These are phyloP conservation scores for Anguilla megastoma DNA, from an alignment of 2,797 vertebrate genomes.

Conservation along the genomic window DNA sequence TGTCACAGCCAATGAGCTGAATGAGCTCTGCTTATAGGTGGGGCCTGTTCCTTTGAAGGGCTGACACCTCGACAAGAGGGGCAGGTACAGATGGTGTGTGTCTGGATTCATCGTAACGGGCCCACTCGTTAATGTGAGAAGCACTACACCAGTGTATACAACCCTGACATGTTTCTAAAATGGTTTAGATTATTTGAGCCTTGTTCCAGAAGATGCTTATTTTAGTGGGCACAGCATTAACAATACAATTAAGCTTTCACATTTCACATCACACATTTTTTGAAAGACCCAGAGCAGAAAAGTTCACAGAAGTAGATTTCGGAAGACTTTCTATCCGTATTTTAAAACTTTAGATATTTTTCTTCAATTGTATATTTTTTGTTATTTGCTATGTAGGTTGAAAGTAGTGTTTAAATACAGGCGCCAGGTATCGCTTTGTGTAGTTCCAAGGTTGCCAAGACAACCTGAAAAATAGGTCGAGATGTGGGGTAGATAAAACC, in stretches of 20 bases:
- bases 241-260: slow-evolving; percentile 16
- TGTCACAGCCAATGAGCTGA: neutral
- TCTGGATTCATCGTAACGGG: neutral
- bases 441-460: slow-evolving; percentile 69
- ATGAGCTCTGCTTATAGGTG: neutral
- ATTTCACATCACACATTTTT: neutral
- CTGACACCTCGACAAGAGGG: neutral
- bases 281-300: neutral
- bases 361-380: slow-evolving; percentile 39
- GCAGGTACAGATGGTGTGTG: neutral
- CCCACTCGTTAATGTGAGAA: slow-evolving; percentile 4
- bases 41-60: neutral
- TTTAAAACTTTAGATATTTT: slow-evolving; percentile 45
- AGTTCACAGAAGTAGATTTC: slow-evolving; percentile 7
- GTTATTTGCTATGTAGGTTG: slow-evolving; percentile 42
- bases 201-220: slow-evolving; percentile 5
- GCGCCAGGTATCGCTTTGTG: slow-evolving; percentile 61
- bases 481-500: slow-evolving; percentile 73
- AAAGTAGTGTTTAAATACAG: slow-evolving; percentile 59
- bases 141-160: slow-evolving; percentile 6
- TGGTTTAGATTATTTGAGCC: neutral
- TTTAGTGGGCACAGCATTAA: slow-evolving; percentile 14
- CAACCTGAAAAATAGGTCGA: slow-evolving; percentile 73
- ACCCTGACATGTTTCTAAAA: slow-evolving; percentile 18
- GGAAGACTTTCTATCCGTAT: slow-evolving; percentile 28